Conservation (phyloP, 23 tunicate genomes). For the Styela plicata region DNA sequence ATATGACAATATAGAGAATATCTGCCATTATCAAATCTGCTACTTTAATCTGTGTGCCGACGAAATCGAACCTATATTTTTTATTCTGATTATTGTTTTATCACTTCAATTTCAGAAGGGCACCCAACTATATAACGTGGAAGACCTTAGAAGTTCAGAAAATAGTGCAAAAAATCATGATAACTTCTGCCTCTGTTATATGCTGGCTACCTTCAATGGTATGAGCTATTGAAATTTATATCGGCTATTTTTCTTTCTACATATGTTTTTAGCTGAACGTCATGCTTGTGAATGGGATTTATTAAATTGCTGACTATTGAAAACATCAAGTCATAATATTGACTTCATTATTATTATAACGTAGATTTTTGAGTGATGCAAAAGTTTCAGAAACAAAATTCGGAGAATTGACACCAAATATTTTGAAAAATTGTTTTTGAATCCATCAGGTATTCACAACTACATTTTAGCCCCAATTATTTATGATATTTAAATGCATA, state of each 20-base stretch:
- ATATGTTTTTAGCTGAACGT: too few relatives aligned
- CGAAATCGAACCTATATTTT: too few relatives aligned
- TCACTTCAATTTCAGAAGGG: not conserved
- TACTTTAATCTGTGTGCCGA: not conserved
- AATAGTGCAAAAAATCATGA: not conserved
- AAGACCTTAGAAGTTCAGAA: not conserved
- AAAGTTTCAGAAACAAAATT: not conserved
- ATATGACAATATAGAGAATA: not conserved
- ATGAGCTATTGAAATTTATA: not conserved
- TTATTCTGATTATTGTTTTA: not conserved
- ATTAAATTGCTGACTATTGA: too few relatives aligned
- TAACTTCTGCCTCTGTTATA: not conserved
- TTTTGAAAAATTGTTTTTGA: too few relatives aligned
- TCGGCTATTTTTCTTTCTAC: not conserved
- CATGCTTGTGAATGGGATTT: too few relatives aligned
- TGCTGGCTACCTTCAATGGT: not conserved
- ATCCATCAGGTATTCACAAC: too few relatives aligned
- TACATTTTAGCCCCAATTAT: too few relatives aligned
- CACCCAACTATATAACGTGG: not conserved
- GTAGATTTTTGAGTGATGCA: not conserved
- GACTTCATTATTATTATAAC: not conserved
- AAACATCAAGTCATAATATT: too few relatives aligned
- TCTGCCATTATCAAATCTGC: not conserved
- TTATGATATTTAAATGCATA: too few relatives aligned
- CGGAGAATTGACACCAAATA: too few relatives aligned